phyloP scores from a whole-genome alignment of 1,140 invertebrate genomes.

The Tenebrio molitor region DNA sequence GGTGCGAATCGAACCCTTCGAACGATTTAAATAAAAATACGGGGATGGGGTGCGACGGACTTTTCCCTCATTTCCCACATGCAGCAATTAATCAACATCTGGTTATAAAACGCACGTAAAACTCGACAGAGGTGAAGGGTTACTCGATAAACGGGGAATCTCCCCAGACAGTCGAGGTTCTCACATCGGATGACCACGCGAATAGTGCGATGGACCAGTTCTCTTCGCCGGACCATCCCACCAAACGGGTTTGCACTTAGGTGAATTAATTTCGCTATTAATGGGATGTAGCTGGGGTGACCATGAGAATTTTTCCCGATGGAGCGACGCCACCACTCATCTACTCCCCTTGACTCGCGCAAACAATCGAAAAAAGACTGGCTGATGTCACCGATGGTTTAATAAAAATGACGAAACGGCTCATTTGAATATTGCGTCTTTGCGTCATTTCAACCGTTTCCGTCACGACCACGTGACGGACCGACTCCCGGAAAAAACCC shows the following conservation, averaged over 20 bases:
- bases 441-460: slow-evolving; percentile 23
- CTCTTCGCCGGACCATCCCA: slow-evolving; percentile 42
- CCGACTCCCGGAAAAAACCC: slow-evolving; percentile 25
- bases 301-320: slow-evolving; percentile 37
- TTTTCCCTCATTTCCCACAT: slow-evolving; percentile 53
- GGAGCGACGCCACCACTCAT: neutral
- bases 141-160: slow-evolving; percentile 24
- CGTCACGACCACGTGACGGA: neutral
- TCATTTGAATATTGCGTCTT: neutral
- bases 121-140: slow-evolving; percentile 41
- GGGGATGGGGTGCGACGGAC: slow-evolving; percentile 30
- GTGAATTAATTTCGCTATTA: slow-evolving; percentile 47
- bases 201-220: slow-evolving; percentile 38
- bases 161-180: slow-evolving; percentile 28
- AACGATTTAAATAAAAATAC: slow-evolving; percentile 23
- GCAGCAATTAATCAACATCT: slow-evolving; percentile 53
- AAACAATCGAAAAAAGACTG: neutral
- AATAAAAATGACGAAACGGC: neutral
- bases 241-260: slow-evolving; percentile 38
- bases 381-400: slow-evolving; percentile 14
- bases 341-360: neutral
- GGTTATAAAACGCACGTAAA: slow-evolving; percentile 41
- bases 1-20: slow-evolving; percentile 27
- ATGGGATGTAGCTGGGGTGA: slow-evolving; percentile 42
- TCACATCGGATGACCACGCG: slow-evolving; percentile 47